Evolutionary conservation across 2,888 invertebrate genomes (phyloP).

Genomic region (Netelia melanura): DNA sequence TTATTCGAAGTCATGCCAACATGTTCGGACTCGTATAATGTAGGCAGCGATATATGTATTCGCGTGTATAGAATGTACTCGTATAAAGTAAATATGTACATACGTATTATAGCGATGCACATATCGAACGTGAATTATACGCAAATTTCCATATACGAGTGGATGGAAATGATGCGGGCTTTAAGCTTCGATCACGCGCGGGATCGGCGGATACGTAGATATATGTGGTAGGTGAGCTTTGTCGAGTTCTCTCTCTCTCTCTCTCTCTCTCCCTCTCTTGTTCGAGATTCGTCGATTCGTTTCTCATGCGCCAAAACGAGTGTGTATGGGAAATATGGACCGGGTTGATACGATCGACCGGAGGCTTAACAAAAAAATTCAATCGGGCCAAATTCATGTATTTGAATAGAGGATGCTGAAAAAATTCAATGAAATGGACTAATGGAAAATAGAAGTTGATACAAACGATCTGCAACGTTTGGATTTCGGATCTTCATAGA

Average conservation of each 20-base stretch:
- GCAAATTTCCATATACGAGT: constrained; percentile 30
- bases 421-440: too few species aligned
- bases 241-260: not conserved
- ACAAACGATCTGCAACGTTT: too few species aligned
- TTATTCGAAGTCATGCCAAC: constrained; percentile 42
- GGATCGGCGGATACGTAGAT: too few species aligned
- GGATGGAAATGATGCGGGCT: constrained; percentile 54
- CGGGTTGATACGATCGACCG: too few species aligned
- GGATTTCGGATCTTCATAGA: too few species aligned
- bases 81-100: not conserved
- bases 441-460: too few species aligned
- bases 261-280: not conserved
- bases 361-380: too few species aligned
- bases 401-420: too few species aligned
- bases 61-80: not conserved
- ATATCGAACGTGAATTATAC: constrained; percentile 44
- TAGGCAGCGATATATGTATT: not conserved
- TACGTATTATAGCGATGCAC: constrained; percentile 22
- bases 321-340: not conserved
- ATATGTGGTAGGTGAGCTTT: constrained; percentile 16
- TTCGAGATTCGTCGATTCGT: constrained; percentile 10
- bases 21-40: not conserved
- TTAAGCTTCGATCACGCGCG: constrained; percentile 43
- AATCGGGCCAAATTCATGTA: too few species aligned
- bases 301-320: not conserved